Conservation (phyloP, 1,140 invertebrate species). For the Apis dorsata region DNA sequence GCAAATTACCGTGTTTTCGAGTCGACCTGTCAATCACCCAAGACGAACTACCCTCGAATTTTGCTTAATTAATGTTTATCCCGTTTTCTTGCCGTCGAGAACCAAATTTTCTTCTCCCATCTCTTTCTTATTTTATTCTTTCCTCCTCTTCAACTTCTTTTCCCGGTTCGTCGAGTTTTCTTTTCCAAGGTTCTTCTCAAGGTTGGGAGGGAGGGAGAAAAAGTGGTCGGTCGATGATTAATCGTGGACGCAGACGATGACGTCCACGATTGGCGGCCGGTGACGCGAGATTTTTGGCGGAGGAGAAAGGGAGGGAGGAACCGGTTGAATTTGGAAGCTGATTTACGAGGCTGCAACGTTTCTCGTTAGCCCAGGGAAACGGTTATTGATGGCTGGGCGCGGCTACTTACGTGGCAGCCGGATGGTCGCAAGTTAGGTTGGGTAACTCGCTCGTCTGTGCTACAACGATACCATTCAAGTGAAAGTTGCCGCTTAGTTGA, state of each 20-base stretch:
- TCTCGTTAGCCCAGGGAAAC: slow-evolving; percentile 29
- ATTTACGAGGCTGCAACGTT: slow-evolving; percentile 52
- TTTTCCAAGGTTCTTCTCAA: neutral
- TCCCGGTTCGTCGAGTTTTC: neutral
- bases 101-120: neutral
- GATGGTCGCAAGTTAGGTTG: neutral
- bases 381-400: slow-evolving; percentile 47
- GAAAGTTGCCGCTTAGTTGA: neutral
- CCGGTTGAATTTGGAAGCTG: slow-evolving; percentile 46
- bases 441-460: neutral
- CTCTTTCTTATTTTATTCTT: neutral
- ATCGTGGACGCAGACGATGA: slow-evolving; percentile 44
- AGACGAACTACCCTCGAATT: slow-evolving; percentile 60
- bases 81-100: slow-evolving; percentile 22
- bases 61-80: slow-evolving; percentile 63
- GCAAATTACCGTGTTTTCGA: slow-evolving; percentile 61
- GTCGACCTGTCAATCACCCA: slow-evolving; percentile 56
- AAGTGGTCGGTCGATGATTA: slow-evolving; percentile 48
- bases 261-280: slow-evolving; percentile 52
- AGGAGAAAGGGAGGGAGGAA: neutral
- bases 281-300: slow-evolving; percentile 59
- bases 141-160: neutral
- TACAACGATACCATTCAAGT: slow-evolving; percentile 3
- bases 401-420: slow-evolving; percentile 1
- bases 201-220: no score